These are phyloP conservation scores for Aleiodes sp. DNA, from an alignment of 1,140 invertebrate genomes.

Conservation along the genomic window DNA sequence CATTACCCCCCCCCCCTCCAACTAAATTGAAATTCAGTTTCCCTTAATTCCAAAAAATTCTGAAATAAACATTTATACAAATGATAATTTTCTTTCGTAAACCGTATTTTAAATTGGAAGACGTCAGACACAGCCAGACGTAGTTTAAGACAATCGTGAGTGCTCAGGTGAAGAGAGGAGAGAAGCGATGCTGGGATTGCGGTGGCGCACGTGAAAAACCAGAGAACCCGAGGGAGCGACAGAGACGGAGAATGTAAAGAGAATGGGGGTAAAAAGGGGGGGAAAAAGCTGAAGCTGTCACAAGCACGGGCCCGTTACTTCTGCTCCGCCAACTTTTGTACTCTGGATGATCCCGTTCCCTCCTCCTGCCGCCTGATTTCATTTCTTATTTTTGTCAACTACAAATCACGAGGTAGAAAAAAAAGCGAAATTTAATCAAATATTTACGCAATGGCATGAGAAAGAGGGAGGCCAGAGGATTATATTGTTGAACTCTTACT, in stretches of 20 bases:
- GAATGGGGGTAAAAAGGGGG: constrained; percentile 47
- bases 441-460: background rate
- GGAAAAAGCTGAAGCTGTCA: constrained; percentile 53
- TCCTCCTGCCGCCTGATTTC: constrained; percentile 39
- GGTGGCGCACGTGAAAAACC: constrained; percentile 51
- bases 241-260: constrained; percentile 42
- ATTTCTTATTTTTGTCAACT: constrained; percentile 42
- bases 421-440: constrained; percentile 1
- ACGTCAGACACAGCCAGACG: constrained; percentile 59
- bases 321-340: constrained; percentile 60
- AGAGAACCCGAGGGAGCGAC: constrained; percentile 30
- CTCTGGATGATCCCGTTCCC: constrained; percentile 45
- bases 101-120: constrained; percentile 57
- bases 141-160: constrained; percentile 54
- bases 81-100: constrained; percentile 62
- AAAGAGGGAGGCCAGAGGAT: no score
- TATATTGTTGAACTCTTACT: no score
- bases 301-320: constrained; percentile 64
- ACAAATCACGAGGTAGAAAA: constrained; percentile 17
- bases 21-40: background rate
- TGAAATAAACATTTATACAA: constrained; percentile 41
- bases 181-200: constrained; percentile 43
- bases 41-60: background rate
- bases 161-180: constrained; percentile 42
- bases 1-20: no score